Evolutionary conservation across 2,797 vertebrate genomes (phyloP), one percentile per base, ranked within the genome.

Genomic region (Mus spretus): DNA sequence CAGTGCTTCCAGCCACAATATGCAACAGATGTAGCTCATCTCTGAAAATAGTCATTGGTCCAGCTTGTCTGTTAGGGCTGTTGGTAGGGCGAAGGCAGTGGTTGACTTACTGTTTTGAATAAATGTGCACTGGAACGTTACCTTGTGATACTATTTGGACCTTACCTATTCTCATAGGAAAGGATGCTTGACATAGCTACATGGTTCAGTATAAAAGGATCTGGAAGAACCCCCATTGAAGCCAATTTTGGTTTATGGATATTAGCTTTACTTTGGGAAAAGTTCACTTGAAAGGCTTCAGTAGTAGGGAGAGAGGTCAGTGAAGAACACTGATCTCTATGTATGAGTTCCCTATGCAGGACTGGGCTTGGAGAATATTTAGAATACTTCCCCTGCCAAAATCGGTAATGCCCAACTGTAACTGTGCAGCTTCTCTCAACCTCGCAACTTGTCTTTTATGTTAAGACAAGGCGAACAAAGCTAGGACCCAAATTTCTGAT

Each of bases 91-190:
- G 90, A 61, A 91, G 1, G 0, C 85, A 79, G 50, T 15, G 1
- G 83, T 91, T 98, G 97, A 98, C 93, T 97, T 98, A 98, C 24
- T 97, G 89, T 88, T 86, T 89, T 96, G 87, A 70, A 78, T 96
- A 85, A 85, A 89, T 84, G 59, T 83, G 61, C 12, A 20, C 81
- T 96, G 91, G 91, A 93, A 92, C 93, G 87, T 97, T 95, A 70
- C 88, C 97, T 96, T 96, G 97, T 97, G 95, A 85, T 97, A 97
- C 95, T 97, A 81, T 94, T 97, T 86, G 90, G 97, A 91, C 95
- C 98, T 91, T 95, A 93, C 47, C 65, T 98, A 86, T 78, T 98
- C 96, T 94, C 97, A 83, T 44, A 97, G 98, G 96, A 98, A 98
- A 97, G 70, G 94, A 97, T 74, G 47, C 40, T 93, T 83, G 97